phyloP scores from a whole-genome alignment of 2,888 invertebrate species.

The Eristalis arbustorum region DNA sequence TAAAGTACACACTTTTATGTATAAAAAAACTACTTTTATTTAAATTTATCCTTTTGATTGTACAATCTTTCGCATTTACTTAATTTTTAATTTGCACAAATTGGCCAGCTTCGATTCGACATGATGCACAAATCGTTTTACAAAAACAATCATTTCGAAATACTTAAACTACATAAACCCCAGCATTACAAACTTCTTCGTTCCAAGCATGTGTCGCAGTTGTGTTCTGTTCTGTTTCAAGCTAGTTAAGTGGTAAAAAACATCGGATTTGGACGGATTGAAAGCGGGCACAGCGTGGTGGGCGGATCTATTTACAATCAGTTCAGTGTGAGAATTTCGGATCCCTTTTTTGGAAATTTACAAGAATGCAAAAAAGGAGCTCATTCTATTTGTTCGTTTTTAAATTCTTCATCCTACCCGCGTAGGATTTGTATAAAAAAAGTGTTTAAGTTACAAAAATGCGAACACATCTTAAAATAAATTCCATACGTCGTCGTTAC shows the following conservation, averaged over 20 bases:
- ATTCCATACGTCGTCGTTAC: slow-evolving; percentile 9
- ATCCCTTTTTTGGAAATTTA: neutral
- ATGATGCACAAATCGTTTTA: slow-evolving; percentile 3
- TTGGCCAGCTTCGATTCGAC: slow-evolving; percentile 15
- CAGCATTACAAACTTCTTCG: neutral
- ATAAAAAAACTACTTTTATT: slow-evolving; percentile 7
- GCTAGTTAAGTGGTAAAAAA: neutral
- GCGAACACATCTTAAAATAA: slow-evolving; percentile 20
- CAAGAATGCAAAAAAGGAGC: neutral
- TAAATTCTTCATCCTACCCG: slow-evolving; percentile 13
- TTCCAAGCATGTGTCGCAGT: neutral
- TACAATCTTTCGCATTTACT: neutral
- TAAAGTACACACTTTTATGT: neutral
- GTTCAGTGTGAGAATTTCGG: neutral
- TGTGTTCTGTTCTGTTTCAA: neutral
- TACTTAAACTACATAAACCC: slow-evolving; percentile 20
- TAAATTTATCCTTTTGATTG: neutral
- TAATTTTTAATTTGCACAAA: slow-evolving; percentile 40
- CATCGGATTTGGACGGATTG: neutral
- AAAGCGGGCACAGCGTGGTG: neutral
- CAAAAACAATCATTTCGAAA: neutral
- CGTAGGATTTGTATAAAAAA: neutral
- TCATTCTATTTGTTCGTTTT: neutral
- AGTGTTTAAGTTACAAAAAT: neutral
- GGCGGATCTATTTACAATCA: slow-evolving; percentile 39